Conservation (phyloP, 2,113 vertebrate genomes). For the Coracopsis vasa region DNA sequence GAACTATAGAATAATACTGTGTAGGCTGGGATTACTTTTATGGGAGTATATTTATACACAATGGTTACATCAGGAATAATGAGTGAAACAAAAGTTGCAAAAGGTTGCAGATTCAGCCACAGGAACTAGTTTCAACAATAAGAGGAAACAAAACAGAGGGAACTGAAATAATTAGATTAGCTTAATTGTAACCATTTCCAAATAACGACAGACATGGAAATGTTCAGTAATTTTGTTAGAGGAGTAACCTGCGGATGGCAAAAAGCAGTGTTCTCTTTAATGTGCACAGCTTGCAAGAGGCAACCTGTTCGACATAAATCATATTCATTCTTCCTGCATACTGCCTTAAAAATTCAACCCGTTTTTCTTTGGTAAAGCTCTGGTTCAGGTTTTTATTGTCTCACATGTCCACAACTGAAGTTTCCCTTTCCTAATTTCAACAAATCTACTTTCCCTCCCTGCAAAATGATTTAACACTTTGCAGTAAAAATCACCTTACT, state of each 20-base stretch:
- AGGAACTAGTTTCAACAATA: neutral
- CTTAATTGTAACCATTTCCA: neutral
- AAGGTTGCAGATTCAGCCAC: neutral
- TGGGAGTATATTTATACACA: neutral
- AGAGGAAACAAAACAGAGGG: neutral
- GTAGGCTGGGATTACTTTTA: neutral
- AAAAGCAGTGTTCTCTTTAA: neutral
- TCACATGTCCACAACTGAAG: neutral
- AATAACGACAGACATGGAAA: neutral
- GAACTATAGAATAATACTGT: neutral
- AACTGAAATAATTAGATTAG: slow-evolving; percentile 19
- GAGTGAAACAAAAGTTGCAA: neutral
- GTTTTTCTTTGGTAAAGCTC: neutral
- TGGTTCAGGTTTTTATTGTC: neutral
- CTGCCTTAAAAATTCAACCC: neutral
- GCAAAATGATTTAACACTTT: neutral
- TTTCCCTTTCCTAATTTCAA: neutral
- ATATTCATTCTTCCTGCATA: neutral
- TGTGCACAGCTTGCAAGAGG: neutral
- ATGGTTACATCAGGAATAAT: neutral
- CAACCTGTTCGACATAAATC: neutral
- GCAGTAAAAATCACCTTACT: neutral
- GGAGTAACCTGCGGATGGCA: neutral
- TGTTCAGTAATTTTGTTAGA: neutral
- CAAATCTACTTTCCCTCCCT: neutral